Base-by-base conservation (phyloP, 2,888 invertebrate genomes). In the Brachycybe producta region DNA sequence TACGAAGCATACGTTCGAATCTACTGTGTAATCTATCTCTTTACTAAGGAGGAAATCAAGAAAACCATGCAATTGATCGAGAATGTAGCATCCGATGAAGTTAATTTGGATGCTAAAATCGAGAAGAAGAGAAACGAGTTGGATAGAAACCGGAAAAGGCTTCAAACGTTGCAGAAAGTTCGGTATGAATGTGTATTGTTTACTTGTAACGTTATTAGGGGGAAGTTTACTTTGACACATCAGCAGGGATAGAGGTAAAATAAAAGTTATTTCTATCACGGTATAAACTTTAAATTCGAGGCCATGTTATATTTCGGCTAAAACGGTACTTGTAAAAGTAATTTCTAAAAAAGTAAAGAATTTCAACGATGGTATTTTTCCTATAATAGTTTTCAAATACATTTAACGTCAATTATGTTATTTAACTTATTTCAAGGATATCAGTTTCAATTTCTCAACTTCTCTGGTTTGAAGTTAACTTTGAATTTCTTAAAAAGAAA, bases 141-240 rank as follows among this genome's bases (percentile, higher is more conserved):
- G 56, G 87, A 90, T 60, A 74, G 98, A 47, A 90, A 90, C 56
- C 86, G 88, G 66, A 95, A 95, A 67, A 74, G 98, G 30, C 72
- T 97, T 41, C 84, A 86, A 61, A 90, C 95, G 0, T 73, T 98
- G 58, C 87, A 91, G 69, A 92, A 88, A 75, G 92, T 95, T 56
- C 80, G 91, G 82, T 82, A 57, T 63, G 65, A n/a, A n/a, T n/a
- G 54, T 32, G 15, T 36, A 7, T 26, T 24, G 11, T 21, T 17
- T 45, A 13, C 17, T 23, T 36, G 19, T n/a, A n/a, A n/a, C n/a
- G n/a, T n/a, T n/a, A n/a, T n/a, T n/a, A n/a, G n/a, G n/a, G n/a
- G n/a, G n/a, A n/a, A n/a, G n/a, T n/a, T n/a, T n/a, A n/a, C n/a
- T n/a, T n/a, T n/a, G n/a, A n/a, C n/a, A n/a, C n/a, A n/a, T n/a